Evolutionary conservation across 2,888 invertebrate species (phyloP).

Genomic region (Caenorhabditis japonica): DNA sequence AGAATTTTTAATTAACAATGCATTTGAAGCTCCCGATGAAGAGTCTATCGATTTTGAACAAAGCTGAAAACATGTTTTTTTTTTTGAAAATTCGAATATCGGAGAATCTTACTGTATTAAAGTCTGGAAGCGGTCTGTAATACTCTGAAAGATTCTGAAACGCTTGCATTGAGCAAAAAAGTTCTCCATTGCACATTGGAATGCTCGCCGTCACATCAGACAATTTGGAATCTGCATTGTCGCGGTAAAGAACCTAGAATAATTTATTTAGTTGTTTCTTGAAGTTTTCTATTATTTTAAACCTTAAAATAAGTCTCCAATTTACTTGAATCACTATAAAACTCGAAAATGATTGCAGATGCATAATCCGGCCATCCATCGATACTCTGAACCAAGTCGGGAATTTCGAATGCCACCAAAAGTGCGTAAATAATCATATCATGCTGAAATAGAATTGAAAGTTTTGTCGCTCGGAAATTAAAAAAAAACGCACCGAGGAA

Average conservation of each 20-base stretch:
- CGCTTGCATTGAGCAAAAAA: conserved; percentile 9
- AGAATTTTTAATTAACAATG: too few relatives aligned
- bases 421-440: conserved; percentile 58
- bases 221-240: conserved; percentile 29
- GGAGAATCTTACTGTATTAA: conserved; percentile 14
- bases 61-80: too few relatives aligned
- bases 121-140: conserved; percentile 21
- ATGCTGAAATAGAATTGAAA: conserved; percentile 36
- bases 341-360: conserved; percentile 50
- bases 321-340: conserved; percentile 39
- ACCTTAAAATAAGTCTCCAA: conserved; percentile 41
- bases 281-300: not conserved
- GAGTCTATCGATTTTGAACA: too few relatives aligned
- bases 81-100: too few relatives aligned
- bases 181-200: conserved; percentile 18
- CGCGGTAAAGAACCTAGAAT: conserved; percentile 52
- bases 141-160: conserved; percentile 1
- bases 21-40: too few relatives aligned
- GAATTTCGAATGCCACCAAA: conserved; percentile 45
- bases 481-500: conserved; percentile 52
- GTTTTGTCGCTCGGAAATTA: not conserved
- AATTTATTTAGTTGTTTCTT: not conserved
- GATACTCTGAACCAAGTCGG: conserved; percentile 18
- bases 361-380: conserved; percentile 57
- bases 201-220: conserved; percentile 20